These are phyloP conservation scores for Psilanteris sp. DNA, from an alignment of 1,140 invertebrate species.

Conservation along the genomic window DNA sequence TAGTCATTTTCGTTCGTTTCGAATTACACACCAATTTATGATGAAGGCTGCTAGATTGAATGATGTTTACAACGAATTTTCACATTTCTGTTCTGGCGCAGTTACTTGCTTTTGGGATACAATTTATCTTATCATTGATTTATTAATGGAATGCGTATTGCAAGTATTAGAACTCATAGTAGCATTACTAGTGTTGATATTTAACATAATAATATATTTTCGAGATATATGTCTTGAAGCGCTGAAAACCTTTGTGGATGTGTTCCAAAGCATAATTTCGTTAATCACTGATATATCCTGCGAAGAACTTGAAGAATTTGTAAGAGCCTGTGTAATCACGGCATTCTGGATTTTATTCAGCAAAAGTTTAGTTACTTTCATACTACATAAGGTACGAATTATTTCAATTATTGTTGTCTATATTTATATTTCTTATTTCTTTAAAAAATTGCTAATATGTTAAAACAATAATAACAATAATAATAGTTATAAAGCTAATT, in stretches of 20 bases:
- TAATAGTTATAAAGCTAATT: too few species aligned
- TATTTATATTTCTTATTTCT: too few species aligned
- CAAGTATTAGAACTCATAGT: slow-evolving; percentile 67
- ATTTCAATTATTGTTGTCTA: too few species aligned
- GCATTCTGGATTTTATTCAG: slow-evolving; percentile 66
- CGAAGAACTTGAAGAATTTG: slow-evolving; percentile 72
- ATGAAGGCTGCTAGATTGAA: slow-evolving; percentile 4
- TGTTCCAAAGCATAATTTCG: slow-evolving; percentile 68
- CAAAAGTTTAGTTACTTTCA: slow-evolving; percentile 52
- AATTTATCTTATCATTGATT: slow-evolving; percentile 63
- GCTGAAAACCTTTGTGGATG: slow-evolving; percentile 69
- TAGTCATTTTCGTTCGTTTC: too few species aligned
- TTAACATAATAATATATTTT: slow-evolving; percentile 68
- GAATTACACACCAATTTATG: too few species aligned
- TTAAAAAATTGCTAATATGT: too few species aligned
- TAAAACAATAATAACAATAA: too few species aligned
- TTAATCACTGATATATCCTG: slow-evolving; percentile 65
- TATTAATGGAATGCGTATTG: slow-evolving; percentile 67
- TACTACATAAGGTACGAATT: slow-evolving; percentile 1
- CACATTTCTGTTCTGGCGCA: slow-evolving; percentile 16
- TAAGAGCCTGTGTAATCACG: slow-evolving; percentile 68
- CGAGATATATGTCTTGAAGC: slow-evolving; percentile 68
- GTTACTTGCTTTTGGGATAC: slow-evolving; percentile 67
- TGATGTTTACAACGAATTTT: not conserved
- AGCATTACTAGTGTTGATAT: slow-evolving; percentile 64